phyloP scores from a whole-genome alignment of 2,797 vertebrate genomes.

The Mormyrops boulengeri region DNA sequence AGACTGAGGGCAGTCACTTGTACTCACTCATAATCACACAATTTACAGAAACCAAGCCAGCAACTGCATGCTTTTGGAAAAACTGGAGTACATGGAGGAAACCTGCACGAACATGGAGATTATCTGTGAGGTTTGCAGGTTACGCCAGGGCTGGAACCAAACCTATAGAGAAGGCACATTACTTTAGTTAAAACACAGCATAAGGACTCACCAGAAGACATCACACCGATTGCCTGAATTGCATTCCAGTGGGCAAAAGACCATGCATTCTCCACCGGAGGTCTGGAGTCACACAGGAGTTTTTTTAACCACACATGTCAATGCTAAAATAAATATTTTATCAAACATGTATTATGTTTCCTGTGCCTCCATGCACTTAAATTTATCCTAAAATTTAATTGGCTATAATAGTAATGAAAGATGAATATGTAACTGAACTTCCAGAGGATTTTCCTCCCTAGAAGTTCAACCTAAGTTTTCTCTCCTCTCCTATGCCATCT shows the following conservation, averaged over 20 bases:
- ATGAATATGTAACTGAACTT: not conserved
- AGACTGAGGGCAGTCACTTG: no score
- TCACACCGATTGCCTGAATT: conserved; percentile 82
- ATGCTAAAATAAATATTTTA: conserved; percentile 1
- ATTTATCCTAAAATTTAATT: not conserved
- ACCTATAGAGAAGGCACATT: not conserved
- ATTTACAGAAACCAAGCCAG: not conserved
- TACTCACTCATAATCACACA: not conserved
- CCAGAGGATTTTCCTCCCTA: not conserved
- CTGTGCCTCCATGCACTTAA: not conserved
- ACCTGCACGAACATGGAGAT: not conserved
- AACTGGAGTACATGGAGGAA: not conserved
- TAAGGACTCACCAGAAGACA: conserved; percentile 87
- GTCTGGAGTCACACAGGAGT: conserved; percentile 52
- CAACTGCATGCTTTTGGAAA: not conserved
- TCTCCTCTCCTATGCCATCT: not conserved
- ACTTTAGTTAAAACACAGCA: not conserved
- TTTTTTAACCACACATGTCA: not conserved
- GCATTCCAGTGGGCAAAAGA: conserved; percentile 81
- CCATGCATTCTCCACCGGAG: conserved; percentile 78
- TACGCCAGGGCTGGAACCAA: not conserved
- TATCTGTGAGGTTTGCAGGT: no score
- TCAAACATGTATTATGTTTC: not conserved
- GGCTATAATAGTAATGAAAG: not conserved
- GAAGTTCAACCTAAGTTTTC: not conserved